These are phyloP conservation scores for Neosalanx taihuensis DNA, from an alignment of 2,797 vertebrate genomes.

Conservation along the genomic window DNA sequence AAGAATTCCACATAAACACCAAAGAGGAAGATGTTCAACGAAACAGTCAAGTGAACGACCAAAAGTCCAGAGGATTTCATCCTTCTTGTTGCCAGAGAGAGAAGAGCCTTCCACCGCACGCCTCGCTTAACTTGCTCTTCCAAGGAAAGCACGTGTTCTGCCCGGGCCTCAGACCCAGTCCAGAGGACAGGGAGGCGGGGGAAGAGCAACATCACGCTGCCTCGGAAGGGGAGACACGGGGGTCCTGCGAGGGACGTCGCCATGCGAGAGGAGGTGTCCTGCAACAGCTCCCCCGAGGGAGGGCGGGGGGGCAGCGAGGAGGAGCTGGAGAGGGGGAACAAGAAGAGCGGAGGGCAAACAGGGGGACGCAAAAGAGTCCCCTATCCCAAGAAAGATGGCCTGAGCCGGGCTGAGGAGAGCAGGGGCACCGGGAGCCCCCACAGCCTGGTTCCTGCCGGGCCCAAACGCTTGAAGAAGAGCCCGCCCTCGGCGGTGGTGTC, in stretches of 20 bases:
- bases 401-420: constrained; percentile 63
- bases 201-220: constrained; percentile 43
- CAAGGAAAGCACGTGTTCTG: background rate
- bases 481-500: constrained; percentile 54
- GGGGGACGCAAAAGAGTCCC: constrained; percentile 72
- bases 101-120: constrained; percentile 31
- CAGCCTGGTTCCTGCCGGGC: constrained; percentile 61
- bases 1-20: constrained; percentile 52
- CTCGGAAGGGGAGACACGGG: constrained; percentile 48
- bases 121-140: constrained; percentile 3
- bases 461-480: constrained; percentile 77
- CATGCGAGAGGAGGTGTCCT: constrained; percentile 82
- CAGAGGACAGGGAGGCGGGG: constrained; percentile 7
- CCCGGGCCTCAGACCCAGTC: background rate
- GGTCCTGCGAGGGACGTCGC: constrained; percentile 43
- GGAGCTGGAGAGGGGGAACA: constrained; percentile 72
- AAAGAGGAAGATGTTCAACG: constrained; percentile 46
- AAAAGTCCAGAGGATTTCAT: background rate
- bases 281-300: constrained; percentile 80
- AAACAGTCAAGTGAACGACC: no score
- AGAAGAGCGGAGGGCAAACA: constrained; percentile 60
- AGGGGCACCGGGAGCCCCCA: constrained; percentile 60
- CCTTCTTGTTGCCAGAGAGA: constrained; percentile 20
- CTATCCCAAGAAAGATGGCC: constrained; percentile 59
- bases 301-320: constrained; percentile 77